Percentiles rank a stretch among this genome's conserved stretches.
These are phyloP conservation scores for Boleophthalmus pectinirostris DNA, from an alignment of 2,113 vertebrate genomes.

Conservation along the genomic window DNA sequence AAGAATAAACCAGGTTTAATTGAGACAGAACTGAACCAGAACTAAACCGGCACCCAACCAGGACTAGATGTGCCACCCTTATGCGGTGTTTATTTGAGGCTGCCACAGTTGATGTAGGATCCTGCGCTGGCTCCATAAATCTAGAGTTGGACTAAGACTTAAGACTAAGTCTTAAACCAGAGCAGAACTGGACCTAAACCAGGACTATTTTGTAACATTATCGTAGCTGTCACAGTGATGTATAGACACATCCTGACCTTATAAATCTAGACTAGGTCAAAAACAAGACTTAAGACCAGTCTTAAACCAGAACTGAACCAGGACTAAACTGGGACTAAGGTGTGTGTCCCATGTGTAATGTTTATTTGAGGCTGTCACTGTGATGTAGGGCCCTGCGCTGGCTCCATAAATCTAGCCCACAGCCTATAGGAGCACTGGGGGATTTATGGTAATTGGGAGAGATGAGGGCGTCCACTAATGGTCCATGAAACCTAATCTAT, in stretches of 20 bases:
- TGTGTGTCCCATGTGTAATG: no score
- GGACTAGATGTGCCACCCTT: background rate
- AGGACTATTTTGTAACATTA: conserved; percentile 21
- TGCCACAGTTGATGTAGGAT: no score
- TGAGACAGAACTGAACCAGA: background rate
- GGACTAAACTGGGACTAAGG: no score
- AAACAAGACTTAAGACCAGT: no score
- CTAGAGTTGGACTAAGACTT: no score
- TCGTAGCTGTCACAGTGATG: conserved; percentile 41
- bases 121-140: no score
- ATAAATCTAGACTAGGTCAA: conserved; percentile 44
- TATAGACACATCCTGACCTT: conserved; percentile 19
- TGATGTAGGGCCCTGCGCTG: conserved; percentile 3
- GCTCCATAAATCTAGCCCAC: conserved; percentile 49
- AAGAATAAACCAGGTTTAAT: background rate
- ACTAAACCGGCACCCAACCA: background rate
- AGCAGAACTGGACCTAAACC: background rate
- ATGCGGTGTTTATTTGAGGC: no score
- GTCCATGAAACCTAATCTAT: conserved; percentile 70
- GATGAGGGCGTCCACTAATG: conserved; percentile 59
- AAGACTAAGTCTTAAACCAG: background rate
- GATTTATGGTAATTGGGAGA: conserved; percentile 66
- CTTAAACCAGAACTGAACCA: no score
- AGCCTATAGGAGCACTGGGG: conserved; percentile 44
- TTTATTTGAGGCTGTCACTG: no score